Conservation (phyloP, 2,113 vertebrate genomes). For the Scortum barcoo region DNA sequence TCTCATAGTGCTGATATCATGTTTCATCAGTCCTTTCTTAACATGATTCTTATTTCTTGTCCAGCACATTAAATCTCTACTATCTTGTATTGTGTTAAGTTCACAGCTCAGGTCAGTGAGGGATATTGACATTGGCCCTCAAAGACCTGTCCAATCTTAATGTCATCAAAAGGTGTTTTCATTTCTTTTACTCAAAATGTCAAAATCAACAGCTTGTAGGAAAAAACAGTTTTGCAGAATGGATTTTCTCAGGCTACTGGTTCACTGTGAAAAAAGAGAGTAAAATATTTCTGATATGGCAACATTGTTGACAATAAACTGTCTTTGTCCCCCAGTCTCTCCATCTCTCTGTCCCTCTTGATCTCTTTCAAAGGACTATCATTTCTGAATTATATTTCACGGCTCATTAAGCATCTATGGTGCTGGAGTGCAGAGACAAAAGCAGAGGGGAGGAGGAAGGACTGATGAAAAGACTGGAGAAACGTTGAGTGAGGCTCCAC, state of each 20-base stretch:
- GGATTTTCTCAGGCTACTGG: neutral
- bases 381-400: slow-evolving; percentile 99
- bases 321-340: slow-evolving; percentile 87
- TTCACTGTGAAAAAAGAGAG: neutral
- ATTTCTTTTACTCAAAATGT: neutral
- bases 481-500: slow-evolving; percentile 5
- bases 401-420: slow-evolving; percentile 89
- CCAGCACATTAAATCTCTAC: too few relatives aligned
- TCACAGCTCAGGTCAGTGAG: too few relatives aligned
- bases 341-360: slow-evolving; percentile 86
- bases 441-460: slow-evolving; percentile 48
- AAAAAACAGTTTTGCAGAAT: neutral
- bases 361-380: slow-evolving; percentile 91
- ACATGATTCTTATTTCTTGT: neutral
- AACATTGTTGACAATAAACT: slow-evolving; percentile 64
- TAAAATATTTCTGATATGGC: slow-evolving; percentile 34
- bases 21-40: neutral
- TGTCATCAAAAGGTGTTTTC: neutral
- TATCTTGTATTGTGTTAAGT: too few relatives aligned
- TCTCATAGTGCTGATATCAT: neutral
- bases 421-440: slow-evolving; percentile 81
- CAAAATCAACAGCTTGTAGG: neutral
- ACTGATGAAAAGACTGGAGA: slow-evolving; percentile 51
- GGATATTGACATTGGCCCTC: neutral
- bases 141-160: neutral